Evolutionary conservation across 1,140 invertebrate genomes (phyloP), one percentile per base, ranked within the genome.

Genomic region (Pogonus chalceus): DNA sequence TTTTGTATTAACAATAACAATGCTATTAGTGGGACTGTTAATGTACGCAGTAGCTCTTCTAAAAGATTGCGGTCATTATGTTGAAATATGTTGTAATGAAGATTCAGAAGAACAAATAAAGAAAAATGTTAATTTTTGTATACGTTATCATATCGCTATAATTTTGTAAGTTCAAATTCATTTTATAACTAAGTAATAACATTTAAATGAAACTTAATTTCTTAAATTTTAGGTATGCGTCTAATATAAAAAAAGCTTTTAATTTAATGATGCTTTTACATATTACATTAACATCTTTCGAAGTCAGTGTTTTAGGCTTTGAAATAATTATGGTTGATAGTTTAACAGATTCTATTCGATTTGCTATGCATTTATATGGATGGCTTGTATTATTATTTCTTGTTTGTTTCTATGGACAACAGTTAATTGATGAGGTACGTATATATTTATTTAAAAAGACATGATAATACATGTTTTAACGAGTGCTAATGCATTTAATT

Each of bases 261-360:
- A 60, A 61, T 43, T 57, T 47, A 7, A 62, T 64, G 56, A 55
- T 66, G 49, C 31, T 66, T n/a, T 54, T 66, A 21, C 63, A 66
- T 47, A 53, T 66, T 23, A 62, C 64, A 23, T 51, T 64, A 47
- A 64, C 62, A 10, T 64, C 62, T 10, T 43, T 63, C 7, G 61
- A 64, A 2, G 57, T 65, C 20, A 65, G 64, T 35, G 60, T 62
- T 9, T 50, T 65, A 35, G 58, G 62, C 31, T 65, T 65, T 53
- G 58, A 62, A 49, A 57, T 65, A 12, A 54, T 65, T 18, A 64
- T 64, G 58, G 62, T 63, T 2, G 51, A 62, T 20, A 57, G 56
- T 52, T 55, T 57, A 51, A 57, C 37, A 18, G 62, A 65, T 53
- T 62, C 57, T 18, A 18, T 65, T 20, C 56, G 62, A 39, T 65